Base-by-base conservation (phyloP, 2,797 vertebrate species). In the Cuniculus paca region DNA sequence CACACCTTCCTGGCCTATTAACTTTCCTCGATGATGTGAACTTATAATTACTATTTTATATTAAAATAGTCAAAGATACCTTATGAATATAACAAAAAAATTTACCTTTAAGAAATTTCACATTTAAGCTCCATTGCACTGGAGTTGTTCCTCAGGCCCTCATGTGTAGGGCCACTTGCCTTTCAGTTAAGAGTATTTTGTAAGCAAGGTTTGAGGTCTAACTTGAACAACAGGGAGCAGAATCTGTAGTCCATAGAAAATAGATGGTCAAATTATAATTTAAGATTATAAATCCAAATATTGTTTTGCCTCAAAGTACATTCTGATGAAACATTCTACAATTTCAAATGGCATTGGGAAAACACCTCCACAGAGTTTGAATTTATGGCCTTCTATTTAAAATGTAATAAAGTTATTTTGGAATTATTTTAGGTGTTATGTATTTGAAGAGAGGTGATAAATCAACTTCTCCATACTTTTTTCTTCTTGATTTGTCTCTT, bases 391-490 rank as follows among this genome's bases (percentile, higher is more conserved):
- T 90, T 91, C 28, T 60, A 50, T 84, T 93, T 92, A 58, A 94
- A 96, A 92, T 88, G 22, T 92, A 95, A 88, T 78, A 63, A 95
- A 74, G 8, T 5, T 70, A 83, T 84, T 95, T 91, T 91, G 22
- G 28, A 94, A 88, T 94, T 70, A 68, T 92, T 26, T 79, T 90
- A 79, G 50, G 45, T 65, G 56, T 80, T 88, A 63, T 80, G 86
- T 90, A 74, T 79, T 86, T 82, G 20, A 36, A 63, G 6, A 91
- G 16, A 90, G 26, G 70, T 75, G 17, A 72, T 95, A 48, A 81
- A 72, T 88, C 45, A 83, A 79, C 86, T 83, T 12, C 48, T 54
- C 92, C 39, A 75, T 1, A 65, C 9, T 63, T 94, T 70, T 54
- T 36, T 26, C 39, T 81, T 93, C 11, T 78, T 68, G 36, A 72